Evolutionary conservation across 2,888 invertebrate genomes (phyloP).

Genomic region (Campoplex capitator): DNA sequence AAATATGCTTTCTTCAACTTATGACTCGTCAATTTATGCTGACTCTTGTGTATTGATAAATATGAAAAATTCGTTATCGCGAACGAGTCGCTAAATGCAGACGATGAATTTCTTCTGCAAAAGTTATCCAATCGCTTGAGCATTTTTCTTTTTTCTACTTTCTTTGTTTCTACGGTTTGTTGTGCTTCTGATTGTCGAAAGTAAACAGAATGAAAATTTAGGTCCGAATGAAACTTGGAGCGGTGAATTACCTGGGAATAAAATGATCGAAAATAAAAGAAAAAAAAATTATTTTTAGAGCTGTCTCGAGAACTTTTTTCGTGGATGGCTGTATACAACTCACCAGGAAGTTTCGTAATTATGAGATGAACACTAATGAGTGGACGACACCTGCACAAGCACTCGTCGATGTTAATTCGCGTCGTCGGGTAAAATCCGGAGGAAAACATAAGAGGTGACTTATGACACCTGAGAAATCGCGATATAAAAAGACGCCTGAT

Average conservation of each 20-base stretch:
- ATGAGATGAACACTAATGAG: background rate
- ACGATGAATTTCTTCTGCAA: no score
- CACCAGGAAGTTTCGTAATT: conserved; percentile 35
- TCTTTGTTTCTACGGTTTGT: background rate
- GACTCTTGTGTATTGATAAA: background rate
- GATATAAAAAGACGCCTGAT: background rate
- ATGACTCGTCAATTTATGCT: background rate
- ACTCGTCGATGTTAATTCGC: background rate
- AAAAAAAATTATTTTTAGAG: background rate
- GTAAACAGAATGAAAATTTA: background rate
- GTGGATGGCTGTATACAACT: background rate
- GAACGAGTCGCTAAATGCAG: no score
- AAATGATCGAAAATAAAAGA: background rate
- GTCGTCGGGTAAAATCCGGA: background rate
- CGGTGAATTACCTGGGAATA: background rate
- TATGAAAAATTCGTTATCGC: background rate
- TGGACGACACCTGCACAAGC: conserved; percentile 30
- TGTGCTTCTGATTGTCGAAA: background rate
- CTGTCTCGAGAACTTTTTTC: background rate
- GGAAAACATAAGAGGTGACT: conserved; percentile 26
- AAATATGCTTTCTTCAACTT: no score
- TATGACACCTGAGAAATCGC: background rate
- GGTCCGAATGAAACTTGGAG: background rate
- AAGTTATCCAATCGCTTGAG: background rate
- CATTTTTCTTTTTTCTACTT: background rate